These are phyloP conservation scores for Epizoanthus stellaris DNA, from an alignment of 92 coral and sea anemone genomes.

Conservation along the genomic window DNA sequence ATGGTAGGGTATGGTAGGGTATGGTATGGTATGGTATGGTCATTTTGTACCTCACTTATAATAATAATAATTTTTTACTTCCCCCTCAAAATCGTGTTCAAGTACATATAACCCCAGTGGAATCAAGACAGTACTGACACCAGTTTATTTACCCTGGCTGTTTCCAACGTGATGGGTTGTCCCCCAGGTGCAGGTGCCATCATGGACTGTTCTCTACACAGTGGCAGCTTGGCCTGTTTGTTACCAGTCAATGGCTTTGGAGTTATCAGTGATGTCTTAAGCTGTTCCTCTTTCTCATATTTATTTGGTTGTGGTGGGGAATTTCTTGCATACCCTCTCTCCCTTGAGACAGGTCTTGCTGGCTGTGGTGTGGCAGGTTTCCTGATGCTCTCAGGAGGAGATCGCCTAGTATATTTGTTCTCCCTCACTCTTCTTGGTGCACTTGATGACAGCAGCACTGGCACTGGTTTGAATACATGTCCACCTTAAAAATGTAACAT, in stretches of 20 bases:
- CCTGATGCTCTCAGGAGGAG: not conserved
- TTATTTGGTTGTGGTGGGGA: not conserved
- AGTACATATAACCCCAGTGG: too few relatives aligned
- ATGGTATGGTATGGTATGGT: too few relatives aligned
- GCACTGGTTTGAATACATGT: not conserved
- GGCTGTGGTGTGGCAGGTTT: not conserved
- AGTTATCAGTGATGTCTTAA: not conserved
- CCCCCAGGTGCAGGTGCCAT: constrained; percentile 70
- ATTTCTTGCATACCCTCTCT: not conserved
- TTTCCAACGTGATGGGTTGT: constrained; percentile 68
- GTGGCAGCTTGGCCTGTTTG: not conserved
- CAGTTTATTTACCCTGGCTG: constrained; percentile 56
- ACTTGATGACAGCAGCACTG: not conserved
- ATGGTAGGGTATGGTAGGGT: too few relatives aligned
- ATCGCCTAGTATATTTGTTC: not conserved
- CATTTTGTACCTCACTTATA: too few relatives aligned
- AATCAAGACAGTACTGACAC: too few relatives aligned
- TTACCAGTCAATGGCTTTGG: not conserved
- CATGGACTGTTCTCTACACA: constrained; percentile 16
- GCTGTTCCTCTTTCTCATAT: not conserved
- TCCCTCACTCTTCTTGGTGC: constrained; percentile 36
- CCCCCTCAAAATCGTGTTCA: too few relatives aligned
- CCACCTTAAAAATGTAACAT: not conserved
- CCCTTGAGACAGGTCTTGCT: constrained; percentile 24
- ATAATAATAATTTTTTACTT: too few relatives aligned